Evolutionary conservation across 2,888 invertebrate genomes (phyloP).

Genomic region (Xestia c-nigrum): DNA sequence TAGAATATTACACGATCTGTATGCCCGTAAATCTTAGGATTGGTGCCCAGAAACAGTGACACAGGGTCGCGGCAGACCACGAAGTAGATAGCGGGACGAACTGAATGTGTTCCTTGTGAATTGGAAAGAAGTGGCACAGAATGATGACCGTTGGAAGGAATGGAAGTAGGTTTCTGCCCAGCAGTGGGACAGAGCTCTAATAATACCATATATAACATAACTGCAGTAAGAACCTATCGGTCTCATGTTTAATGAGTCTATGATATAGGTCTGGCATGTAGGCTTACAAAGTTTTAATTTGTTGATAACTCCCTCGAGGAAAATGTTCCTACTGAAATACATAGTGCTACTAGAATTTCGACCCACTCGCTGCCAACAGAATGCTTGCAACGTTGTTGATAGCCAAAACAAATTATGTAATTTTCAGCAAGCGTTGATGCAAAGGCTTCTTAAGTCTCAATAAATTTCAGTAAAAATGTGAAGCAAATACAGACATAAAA

Average conservation of each 20-base stretch:
- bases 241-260: background rate
- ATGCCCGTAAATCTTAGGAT: background rate
- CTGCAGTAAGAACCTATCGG: background rate
- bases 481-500: background rate
- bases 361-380: conserved; percentile 28
- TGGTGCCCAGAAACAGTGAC: background rate
- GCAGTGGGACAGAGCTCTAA: background rate
- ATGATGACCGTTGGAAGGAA: no score
- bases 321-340: conserved; percentile 19
- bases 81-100: no score
- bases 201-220: background rate
- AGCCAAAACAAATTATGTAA: conserved; percentile 25
- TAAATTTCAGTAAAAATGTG: background rate
- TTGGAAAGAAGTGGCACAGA: no score
- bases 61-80: no score
- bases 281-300: conserved; percentile 23
- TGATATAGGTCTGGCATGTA: background rate
- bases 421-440: conserved; percentile 26
- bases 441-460: background rate
- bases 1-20: background rate
- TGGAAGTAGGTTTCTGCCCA: no score
- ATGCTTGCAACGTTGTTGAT: conserved; percentile 20
- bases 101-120: no score
- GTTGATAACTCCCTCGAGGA: conserved; percentile 15
- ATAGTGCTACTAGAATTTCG: conserved; percentile 17